These are phyloP conservation scores for Xenus cinereus DNA, from an alignment of 2,113 vertebrate species.

Conservation along the genomic window DNA sequence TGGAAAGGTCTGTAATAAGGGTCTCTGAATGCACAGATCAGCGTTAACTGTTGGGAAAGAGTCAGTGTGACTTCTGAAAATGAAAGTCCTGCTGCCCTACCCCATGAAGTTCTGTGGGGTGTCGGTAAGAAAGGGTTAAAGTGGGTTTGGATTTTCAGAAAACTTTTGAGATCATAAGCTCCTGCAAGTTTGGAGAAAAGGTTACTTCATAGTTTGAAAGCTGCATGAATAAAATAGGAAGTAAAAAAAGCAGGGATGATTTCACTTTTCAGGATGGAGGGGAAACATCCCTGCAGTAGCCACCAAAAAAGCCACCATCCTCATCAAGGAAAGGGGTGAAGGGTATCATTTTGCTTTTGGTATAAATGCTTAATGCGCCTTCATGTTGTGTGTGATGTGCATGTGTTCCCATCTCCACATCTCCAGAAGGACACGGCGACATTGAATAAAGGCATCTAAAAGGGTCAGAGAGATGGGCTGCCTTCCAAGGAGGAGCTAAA, in stretches of 20 bases:
- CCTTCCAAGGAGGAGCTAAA: not conserved
- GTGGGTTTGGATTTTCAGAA: not conserved
- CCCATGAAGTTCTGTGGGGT: not conserved
- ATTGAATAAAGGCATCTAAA: not conserved
- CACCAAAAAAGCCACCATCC: not conserved
- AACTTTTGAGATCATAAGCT: not conserved
- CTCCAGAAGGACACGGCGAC: not conserved
- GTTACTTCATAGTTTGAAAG: not conserved
- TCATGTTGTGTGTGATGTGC: not conserved
- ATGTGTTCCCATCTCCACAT: not conserved
- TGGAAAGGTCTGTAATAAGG: not conserved
- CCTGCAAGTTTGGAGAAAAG: not conserved
- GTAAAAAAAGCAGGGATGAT: not conserved
- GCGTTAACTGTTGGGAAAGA: not conserved
- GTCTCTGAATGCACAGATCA: not conserved
- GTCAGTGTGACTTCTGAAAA: not conserved
- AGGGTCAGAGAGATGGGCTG: not conserved
- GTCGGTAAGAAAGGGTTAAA: not conserved
- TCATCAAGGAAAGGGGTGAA: not conserved
- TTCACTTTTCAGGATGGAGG: not conserved
- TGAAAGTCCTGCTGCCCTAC: not conserved
- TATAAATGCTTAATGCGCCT: not conserved
- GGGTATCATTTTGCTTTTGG: fast-evolving
- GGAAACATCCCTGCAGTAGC: not conserved
- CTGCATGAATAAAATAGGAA: not conserved